Evolutionary conservation across 2,113 vertebrate genomes (phyloP).

Genomic region (Paralichthys olivaceus): DNA sequence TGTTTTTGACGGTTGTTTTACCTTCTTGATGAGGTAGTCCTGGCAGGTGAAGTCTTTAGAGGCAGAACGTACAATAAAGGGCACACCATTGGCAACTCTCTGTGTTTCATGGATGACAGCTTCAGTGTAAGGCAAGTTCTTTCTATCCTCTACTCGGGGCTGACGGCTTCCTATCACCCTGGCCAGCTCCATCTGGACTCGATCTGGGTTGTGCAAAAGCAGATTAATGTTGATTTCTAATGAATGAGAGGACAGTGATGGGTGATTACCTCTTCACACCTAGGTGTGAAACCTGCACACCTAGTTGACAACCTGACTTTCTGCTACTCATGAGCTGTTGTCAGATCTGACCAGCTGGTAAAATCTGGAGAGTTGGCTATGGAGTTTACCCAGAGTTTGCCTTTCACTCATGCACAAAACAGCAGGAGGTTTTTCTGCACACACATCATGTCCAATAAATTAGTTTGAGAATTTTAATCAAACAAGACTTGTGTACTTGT

Average conservation of each 20-base stretch:
- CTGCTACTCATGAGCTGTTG: too few relatives aligned
- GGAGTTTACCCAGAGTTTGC: too few relatives aligned
- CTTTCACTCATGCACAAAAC: too few relatives aligned
- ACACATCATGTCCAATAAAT: too few relatives aligned
- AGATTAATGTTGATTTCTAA: background rate
- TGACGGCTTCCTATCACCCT: constrained; percentile 70
- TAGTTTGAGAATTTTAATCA: background rate
- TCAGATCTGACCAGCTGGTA: too few relatives aligned
- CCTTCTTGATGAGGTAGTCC: constrained; percentile 55
- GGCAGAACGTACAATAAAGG: background rate
- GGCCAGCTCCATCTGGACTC: constrained; percentile 64
- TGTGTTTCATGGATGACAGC: constrained; percentile 81
- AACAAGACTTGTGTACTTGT: too few relatives aligned
- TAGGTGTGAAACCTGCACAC: too few relatives aligned
- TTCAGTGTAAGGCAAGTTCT: constrained; percentile 75
- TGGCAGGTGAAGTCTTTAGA: constrained; percentile 68
- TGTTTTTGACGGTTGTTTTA: background rate
- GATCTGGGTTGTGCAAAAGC: constrained; percentile 46
- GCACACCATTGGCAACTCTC: constrained; percentile 51
- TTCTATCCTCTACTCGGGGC: constrained; percentile 68
- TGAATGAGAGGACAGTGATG: background rate
- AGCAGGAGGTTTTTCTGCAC: too few relatives aligned
- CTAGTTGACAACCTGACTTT: too few relatives aligned
- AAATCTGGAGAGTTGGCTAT: too few relatives aligned
- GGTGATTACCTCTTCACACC: too few relatives aligned